Conservation (phyloP, 2,113 vertebrate species). For the Felis catus region DNA sequence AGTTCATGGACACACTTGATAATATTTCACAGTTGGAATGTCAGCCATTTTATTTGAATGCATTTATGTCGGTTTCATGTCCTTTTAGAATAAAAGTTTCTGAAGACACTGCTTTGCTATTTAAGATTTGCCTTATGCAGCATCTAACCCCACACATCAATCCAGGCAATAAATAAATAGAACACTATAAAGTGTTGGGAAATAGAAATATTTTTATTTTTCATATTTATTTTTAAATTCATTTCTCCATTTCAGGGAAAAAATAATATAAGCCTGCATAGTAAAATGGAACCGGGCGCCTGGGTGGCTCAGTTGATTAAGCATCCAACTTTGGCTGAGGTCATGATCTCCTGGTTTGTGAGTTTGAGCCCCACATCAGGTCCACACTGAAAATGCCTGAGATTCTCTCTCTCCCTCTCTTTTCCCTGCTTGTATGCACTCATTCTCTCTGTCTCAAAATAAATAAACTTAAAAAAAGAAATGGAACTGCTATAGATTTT, state of each 20-base stretch:
- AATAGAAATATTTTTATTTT: constrained; percentile 5
- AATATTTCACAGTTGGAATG: constrained; percentile 3
- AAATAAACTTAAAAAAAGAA: no score
- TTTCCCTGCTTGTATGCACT: no score
- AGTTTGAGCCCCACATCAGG: no score
- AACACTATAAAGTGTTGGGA: not conserved
- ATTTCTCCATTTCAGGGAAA: not conserved
- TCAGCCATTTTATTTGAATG: not conserved
- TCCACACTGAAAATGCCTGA: no score
- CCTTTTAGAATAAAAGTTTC: not conserved
- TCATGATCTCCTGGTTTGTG: no score
- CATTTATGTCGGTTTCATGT: constrained; percentile 15
- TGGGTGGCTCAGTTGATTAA: no score
- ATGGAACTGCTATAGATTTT: no score
- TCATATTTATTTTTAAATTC: not conserved
- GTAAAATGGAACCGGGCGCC: not conserved
- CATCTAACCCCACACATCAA: not conserved
- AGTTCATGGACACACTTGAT: not conserved
- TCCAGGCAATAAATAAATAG: not conserved
- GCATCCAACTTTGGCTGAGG: no score
- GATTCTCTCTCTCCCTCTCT: no score
- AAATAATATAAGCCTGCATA: not conserved
- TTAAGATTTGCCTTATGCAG: constrained; percentile 1
- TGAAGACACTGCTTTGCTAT: not conserved
- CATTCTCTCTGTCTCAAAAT: no score